phyloP scores from a whole-genome alignment of 2,888 invertebrate species.

The Serrognathus titanus region DNA sequence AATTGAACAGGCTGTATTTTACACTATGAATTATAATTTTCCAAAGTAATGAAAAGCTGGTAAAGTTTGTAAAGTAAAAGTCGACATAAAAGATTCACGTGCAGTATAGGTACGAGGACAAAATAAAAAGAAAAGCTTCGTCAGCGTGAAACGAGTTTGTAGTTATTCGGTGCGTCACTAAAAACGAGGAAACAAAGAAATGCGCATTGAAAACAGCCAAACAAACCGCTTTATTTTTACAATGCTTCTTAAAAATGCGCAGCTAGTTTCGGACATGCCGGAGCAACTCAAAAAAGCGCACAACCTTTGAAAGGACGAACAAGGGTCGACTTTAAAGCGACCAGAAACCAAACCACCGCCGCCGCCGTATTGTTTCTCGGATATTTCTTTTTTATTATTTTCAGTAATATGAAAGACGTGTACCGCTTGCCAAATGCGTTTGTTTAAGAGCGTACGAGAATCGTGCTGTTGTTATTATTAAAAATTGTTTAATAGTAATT shows the following conservation, averaged over 20 bases:
- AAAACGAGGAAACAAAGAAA: constrained; percentile 4
- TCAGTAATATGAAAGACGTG: constrained; percentile 3
- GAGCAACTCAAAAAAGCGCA: constrained; percentile 19
- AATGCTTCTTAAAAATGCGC: not conserved
- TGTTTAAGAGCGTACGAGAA: not conserved
- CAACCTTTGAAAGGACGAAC: constrained; percentile 27
- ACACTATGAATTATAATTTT: too few species aligned
- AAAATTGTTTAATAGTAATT: not conserved
- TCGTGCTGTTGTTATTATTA: not conserved
- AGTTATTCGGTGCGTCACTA: not conserved
- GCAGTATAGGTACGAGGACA: not conserved
- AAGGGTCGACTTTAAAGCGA: constrained; percentile 19
- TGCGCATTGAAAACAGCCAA: not conserved
- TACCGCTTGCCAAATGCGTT: constrained; percentile 1
- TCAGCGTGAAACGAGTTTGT: not conserved
- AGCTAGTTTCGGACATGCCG: constrained; percentile 11
- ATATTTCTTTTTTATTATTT: not conserved
- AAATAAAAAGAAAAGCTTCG: not conserved
- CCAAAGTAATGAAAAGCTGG: too few species aligned
- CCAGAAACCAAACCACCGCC: not conserved
- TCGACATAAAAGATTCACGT: too few species aligned
- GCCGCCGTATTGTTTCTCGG: constrained; percentile 3
- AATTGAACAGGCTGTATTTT: too few species aligned
- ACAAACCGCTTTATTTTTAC: not conserved
- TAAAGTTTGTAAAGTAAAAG: too few species aligned